phyloP scores from a whole-genome alignment of 2,888 invertebrate species.

The Drosophila mulleri region DNA sequence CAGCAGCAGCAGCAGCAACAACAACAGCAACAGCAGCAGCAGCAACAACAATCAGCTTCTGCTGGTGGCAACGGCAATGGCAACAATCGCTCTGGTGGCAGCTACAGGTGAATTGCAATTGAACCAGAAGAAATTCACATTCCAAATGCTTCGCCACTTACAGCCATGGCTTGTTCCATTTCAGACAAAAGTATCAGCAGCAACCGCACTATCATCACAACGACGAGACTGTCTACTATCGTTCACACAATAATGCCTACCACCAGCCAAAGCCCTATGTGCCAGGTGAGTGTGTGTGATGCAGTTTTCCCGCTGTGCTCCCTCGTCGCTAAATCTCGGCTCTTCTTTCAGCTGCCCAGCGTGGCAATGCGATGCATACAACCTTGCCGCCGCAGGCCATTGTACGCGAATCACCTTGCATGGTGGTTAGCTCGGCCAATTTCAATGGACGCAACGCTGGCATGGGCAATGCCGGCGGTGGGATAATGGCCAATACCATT shows the following conservation, averaged over 20 bases:
- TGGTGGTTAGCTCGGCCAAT: slow-evolving; percentile 80
- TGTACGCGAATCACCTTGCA: slow-evolving; percentile 81
- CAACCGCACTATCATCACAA: slow-evolving; percentile 84
- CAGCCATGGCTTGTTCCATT: neutral
- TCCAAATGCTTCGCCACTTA: neutral
- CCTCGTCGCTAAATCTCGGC: neutral
- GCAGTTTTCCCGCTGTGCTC: neutral
- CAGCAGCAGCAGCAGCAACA: slow-evolving; percentile 82
- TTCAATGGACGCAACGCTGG: slow-evolving; percentile 81
- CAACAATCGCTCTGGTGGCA: slow-evolving; percentile 71
- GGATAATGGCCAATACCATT: slow-evolving; percentile 74
- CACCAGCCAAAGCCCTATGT: slow-evolving; percentile 83
- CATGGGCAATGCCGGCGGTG: slow-evolving; percentile 71
- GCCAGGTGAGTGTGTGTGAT: slow-evolving; percentile 73
- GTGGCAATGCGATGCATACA: slow-evolving; percentile 82
- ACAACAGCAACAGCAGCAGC: slow-evolving; percentile 67
- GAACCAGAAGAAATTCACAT: neutral
- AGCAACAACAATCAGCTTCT: slow-evolving; percentile 45
- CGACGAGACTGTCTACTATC: slow-evolving; percentile 83
- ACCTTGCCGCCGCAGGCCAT: slow-evolving; percentile 81
- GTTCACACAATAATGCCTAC: slow-evolving; percentile 82
- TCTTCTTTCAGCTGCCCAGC: slow-evolving; percentile 72
- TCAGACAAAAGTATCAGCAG: slow-evolving; percentile 82
- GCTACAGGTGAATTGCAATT: slow-evolving; percentile 61
- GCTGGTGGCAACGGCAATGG: slow-evolving; percentile 60